Evolutionary conservation across 1,140 invertebrate genomes (phyloP), one percentile per base, ranked within the genome.

Genomic region (Drosophila busckii): DNA sequence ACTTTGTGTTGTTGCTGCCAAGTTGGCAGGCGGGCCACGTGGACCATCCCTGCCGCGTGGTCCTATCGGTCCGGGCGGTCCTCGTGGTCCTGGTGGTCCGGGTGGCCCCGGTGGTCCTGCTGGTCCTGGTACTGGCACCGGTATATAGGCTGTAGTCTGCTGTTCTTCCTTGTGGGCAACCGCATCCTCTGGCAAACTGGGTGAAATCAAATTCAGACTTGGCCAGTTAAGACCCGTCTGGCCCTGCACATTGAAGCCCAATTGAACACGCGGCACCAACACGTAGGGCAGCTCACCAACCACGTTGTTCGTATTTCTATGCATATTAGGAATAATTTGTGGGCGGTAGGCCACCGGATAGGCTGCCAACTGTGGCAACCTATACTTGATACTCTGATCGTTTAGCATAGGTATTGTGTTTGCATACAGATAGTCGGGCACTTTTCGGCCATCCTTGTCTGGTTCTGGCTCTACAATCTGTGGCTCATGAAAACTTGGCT

Each of bases 401-500:
- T 68, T 73, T 4, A 75, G 48, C 62, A 85, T 64, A 44, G 84
- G 83, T 23, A 85, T 85, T 9, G 83, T 12, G 52, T 75, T 85
- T 2, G 84, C 55, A 31, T 85, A 85, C 0, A 85, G 46, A 49
- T 85, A 85, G 4, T 85, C 84, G 10, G 84, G 84, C 4, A 85
- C 67, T 20, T 84, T 85, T 23, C 84, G 69, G 3, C 66, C 52
- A 10, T 85, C 84, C 19, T 85, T 85, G 2, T 78, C 65, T 0
- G 42, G 0, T 0, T 82, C 56, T 2, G 17, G 2, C 19, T 83
- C 75, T 0, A 55, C 10, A 13, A 82, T 83, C 17, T 82, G 75
- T 0, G 75, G 76, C 28, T 70, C 75, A 15, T 75, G 55, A 19
- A 80, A 60, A 9, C 20, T 62, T 2, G 48, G 12, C 7, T 75